These are phyloP conservation scores for Harpalus rufipes DNA, from an alignment of 2,888 invertebrate species.

Conservation along the genomic window DNA sequence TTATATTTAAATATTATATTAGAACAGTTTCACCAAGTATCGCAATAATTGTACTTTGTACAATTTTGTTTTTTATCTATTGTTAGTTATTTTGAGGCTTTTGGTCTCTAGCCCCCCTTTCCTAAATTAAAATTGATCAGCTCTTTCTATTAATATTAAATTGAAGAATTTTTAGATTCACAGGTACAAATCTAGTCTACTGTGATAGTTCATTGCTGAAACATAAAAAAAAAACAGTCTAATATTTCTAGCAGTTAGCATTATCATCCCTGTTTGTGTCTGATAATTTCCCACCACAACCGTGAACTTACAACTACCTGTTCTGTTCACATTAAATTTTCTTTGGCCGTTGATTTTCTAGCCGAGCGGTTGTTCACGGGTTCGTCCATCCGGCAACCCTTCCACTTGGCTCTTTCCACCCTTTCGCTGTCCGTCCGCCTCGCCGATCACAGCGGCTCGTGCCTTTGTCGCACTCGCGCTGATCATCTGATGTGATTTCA, in stretches of 20 bases:
- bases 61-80: no score
- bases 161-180: no score
- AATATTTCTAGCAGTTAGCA: background rate
- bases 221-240: background rate
- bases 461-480: slow-evolving; percentile 66
- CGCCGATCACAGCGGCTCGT: slow-evolving; percentile 74
- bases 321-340: slow-evolving; percentile 67
- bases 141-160: no score
- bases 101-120: no score
- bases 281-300: background rate
- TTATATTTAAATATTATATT: no score
- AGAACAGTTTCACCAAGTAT: no score
- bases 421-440: slow-evolving; percentile 72
- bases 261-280: background rate
- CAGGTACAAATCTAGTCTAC: background rate
- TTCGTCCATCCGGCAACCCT: slow-evolving; percentile 57
- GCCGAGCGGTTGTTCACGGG: slow-evolving; percentile 68
- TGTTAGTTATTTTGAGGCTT: no score
- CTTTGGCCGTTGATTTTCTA: slow-evolving; percentile 75
- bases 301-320: slow-evolving; percentile 23
- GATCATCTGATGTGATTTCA: slow-evolving; percentile 77
- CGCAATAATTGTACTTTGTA: no score
- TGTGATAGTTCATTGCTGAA: background rate
- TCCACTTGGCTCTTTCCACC: slow-evolving; percentile 19
- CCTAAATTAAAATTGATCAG: no score